A percentile compares a stretch with the other conserved stretches of the same genome.
Conservation (phyloP, 2,113 vertebrate genomes). For the Trogon surrucura region DNA sequence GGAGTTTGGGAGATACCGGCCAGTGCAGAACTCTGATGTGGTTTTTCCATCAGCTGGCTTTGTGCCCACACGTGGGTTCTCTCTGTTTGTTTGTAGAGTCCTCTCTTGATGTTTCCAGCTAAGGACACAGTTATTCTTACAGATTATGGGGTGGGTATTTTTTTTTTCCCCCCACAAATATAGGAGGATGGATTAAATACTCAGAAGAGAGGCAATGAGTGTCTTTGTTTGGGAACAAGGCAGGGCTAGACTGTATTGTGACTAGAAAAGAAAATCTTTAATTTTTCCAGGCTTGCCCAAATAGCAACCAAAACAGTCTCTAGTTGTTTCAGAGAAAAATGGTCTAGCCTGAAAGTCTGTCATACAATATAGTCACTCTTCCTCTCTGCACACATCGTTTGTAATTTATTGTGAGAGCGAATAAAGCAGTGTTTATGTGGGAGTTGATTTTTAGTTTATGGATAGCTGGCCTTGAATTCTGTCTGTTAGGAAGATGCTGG, state of each 20-base stretch:
- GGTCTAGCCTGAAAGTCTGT: background rate
- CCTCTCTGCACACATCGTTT: background rate
- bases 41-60: background rate
- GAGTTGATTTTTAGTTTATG: conserved; percentile 32
- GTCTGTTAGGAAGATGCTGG: conserved; percentile 20
- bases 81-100: background rate
- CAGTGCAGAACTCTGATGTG: background rate
- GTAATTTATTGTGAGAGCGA: background rate
- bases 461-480: conserved; percentile 9
- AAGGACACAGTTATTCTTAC: background rate
- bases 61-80: background rate
- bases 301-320: background rate
- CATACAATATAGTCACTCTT: background rate
- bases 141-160: background rate
- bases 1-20: background rate
- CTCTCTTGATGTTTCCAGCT: background rate
- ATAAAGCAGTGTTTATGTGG: background rate
- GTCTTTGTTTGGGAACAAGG: background rate
- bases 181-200: background rate
- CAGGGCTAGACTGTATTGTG: background rate
- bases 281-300: background rate
- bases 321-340: conserved; percentile 17
- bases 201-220: background rate
- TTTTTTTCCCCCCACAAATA: background rate
- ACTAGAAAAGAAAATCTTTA: background rate